Percentiles rank a stretch among this genome's conserved stretches.
phyloP scores from a whole-genome alignment of 2,797 vertebrate genomes.

The Myotis pilosus region DNA sequence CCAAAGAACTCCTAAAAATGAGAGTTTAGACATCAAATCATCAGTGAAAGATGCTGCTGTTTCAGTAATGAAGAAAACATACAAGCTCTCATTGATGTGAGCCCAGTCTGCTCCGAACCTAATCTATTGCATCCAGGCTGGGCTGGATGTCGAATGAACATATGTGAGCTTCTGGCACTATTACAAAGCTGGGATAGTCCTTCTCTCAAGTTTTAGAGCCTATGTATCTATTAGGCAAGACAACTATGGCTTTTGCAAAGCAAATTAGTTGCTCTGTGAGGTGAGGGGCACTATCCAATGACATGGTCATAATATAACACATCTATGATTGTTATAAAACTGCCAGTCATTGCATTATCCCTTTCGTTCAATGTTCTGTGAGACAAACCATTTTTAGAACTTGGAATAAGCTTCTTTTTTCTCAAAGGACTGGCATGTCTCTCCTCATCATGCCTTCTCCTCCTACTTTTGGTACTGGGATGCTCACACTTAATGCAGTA shows the following conservation, averaged over 20 bases:
- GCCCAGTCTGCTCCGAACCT: not conserved
- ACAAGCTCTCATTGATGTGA: not conserved
- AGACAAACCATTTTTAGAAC: constrained; percentile 12
- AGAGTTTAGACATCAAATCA: constrained; percentile 34
- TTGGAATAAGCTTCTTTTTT: constrained; percentile 18
- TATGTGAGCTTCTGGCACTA: not conserved
- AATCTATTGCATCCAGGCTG: not conserved
- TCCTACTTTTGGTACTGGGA: not conserved
- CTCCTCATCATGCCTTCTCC: not conserved
- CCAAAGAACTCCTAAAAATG: constrained; percentile 93
- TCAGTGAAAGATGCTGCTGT: constrained; percentile 15
- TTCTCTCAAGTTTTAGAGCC: not conserved
- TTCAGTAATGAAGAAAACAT: constrained; percentile 28
- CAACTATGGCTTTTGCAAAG: not conserved
- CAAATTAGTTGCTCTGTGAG: constrained; percentile 8
- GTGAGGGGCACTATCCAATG: not conserved
- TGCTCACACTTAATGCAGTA: not conserved
- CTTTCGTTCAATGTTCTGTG: not conserved
- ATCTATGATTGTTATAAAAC: not conserved
- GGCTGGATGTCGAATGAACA: not conserved
- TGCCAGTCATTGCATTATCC: not conserved
- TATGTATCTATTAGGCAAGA: not conserved
- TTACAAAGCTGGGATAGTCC: not conserved
- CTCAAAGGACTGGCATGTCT: not conserved
- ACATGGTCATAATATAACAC: not conserved